phyloP scores from a whole-genome alignment of 2,113 vertebrate species.

The Dasyornis broadbenti region DNA sequence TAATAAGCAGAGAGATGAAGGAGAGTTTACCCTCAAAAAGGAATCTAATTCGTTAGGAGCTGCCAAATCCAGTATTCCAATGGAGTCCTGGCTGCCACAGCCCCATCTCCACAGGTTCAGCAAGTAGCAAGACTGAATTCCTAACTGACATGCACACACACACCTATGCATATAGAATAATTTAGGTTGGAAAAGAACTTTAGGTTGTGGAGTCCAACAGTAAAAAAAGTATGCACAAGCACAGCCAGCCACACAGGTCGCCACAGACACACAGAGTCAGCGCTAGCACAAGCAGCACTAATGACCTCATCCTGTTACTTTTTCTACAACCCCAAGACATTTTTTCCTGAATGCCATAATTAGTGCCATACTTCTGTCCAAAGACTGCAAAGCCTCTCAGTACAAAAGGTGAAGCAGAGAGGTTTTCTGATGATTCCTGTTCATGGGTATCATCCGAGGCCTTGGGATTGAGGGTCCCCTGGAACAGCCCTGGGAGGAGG shows the following conservation, averaged over 20 bases:
- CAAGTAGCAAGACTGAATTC: neutral
- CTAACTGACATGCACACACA: accelerated
- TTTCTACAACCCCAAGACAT: neutral
- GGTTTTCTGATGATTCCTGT: neutral
- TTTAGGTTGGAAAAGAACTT: neutral
- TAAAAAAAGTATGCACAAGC: neutral
- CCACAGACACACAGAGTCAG: neutral
- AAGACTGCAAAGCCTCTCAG: neutral
- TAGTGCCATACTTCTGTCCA: neutral
- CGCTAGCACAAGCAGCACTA: neutral
- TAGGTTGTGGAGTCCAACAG: neutral
- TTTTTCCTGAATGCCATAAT: neutral
- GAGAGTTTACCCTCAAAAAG: neutral
- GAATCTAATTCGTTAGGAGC: neutral
- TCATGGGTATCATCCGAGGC: neutral
- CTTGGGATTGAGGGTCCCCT: neutral
- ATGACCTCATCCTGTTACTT: neutral
- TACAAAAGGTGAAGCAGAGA: neutral
- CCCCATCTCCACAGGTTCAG: neutral
- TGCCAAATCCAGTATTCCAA: neutral
- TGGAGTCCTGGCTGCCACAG: neutral
- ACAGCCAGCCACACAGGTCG: neutral
- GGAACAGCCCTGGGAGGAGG: neutral
- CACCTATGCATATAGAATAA: neutral
- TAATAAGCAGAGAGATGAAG: neutral